Percentiles rank a stretch among this genome's conserved stretches.
phyloP scores from a whole-genome alignment of 2,888 invertebrate species.

The Pristionchus entomophagus region DNA sequence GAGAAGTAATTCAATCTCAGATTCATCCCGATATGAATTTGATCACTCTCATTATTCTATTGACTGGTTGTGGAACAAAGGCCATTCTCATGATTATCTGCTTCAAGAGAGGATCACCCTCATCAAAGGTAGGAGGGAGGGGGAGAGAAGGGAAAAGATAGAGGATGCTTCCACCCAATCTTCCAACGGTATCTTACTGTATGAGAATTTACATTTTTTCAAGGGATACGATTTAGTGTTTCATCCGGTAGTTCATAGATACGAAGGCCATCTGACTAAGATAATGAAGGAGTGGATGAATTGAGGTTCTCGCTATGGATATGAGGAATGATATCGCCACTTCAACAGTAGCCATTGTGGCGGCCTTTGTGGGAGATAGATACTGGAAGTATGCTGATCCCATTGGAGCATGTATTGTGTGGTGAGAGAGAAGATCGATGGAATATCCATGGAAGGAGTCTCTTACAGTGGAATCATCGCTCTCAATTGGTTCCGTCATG shows the following conservation, averaged over 20 bases:
- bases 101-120: slow-evolving; percentile 63
- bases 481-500: slow-evolving; percentile 72
- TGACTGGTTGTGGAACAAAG: slow-evolving; percentile 68
- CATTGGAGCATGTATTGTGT: slow-evolving; percentile 78
- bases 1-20: slow-evolving; percentile 53
- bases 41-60: slow-evolving; percentile 66
- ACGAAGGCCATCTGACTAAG: no score
- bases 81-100: slow-evolving; percentile 69
- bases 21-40: slow-evolving; percentile 71
- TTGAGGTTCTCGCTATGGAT: slow-evolving; percentile 76
- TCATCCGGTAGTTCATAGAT: no score
- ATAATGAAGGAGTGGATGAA: no score
- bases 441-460: no score
- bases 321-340: slow-evolving; percentile 79
- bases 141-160: neutral
- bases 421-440: no score
- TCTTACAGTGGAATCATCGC: slow-evolving; percentile 72
- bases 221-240: no score
- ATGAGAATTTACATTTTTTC: no score
- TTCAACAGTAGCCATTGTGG: slow-evolving; percentile 77
- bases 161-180: no score
- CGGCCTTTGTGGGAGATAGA: slow-evolving; percentile 77
- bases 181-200: no score
- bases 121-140: slow-evolving; percentile 50
- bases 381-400: slow-evolving; percentile 78